Evolutionary conservation across 1,140 invertebrate genomes (phyloP).

Genomic region (Diorhabda sublineata): DNA sequence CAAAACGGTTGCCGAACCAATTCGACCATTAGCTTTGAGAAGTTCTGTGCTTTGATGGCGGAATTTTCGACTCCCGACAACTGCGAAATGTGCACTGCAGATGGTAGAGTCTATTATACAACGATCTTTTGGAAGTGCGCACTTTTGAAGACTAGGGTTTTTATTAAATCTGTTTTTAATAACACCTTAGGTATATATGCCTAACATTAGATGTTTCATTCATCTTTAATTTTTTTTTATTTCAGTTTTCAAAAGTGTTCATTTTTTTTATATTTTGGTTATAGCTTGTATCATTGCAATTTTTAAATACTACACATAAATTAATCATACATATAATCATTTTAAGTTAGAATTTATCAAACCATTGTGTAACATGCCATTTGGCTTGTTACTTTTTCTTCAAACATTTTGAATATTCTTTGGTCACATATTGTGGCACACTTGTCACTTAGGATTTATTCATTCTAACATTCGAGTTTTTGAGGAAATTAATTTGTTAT

Average conservation of each 20-base stretch:
- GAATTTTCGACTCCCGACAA: conserved; percentile 50
- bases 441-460: too few relatives aligned
- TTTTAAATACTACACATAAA: too few relatives aligned
- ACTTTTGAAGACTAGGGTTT: conserved; percentile 43
- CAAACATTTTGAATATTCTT: too few relatives aligned
- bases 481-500: too few relatives aligned
- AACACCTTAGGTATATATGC: conserved; percentile 38
- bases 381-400: too few relatives aligned
- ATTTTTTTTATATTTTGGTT: conserved; percentile 2
- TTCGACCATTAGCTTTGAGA: conserved; percentile 48
- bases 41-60: conserved; percentile 55
- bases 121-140: conserved; percentile 42
- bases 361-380: too few relatives aligned
- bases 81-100: conserved; percentile 35
- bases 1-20: conserved; percentile 20
- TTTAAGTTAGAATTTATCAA: too few relatives aligned
- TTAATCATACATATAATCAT: too few relatives aligned
- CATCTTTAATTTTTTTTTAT: conserved; percentile 8
- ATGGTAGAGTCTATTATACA: conserved; percentile 39
- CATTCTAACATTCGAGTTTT: too few relatives aligned
- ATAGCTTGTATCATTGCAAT: too few relatives aligned
- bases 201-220: conserved; percentile 9
- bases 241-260: conserved; percentile 30
- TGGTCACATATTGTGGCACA: too few relatives aligned
- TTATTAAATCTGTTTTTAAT: conserved; percentile 38